Conservation (phyloP, 2,888 invertebrate genomes). For the Amblyjoppa proteus region DNA sequence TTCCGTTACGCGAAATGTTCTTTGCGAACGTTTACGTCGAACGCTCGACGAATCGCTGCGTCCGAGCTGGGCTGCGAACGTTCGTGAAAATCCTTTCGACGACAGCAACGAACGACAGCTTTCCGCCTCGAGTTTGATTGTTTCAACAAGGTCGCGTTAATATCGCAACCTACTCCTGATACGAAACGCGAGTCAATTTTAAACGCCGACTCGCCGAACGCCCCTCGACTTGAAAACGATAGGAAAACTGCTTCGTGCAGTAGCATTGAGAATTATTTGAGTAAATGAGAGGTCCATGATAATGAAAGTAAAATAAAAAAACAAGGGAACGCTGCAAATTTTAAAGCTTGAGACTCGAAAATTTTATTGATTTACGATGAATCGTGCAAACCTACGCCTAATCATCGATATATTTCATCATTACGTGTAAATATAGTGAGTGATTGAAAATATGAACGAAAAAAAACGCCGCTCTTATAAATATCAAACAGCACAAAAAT, state of each 20-base stretch:
- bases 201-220: slow-evolving; percentile 65
- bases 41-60: slow-evolving; percentile 29
- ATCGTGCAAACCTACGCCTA: slow-evolving; percentile 44
- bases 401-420: slow-evolving; percentile 59
- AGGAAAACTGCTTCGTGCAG: slow-evolving; percentile 12
- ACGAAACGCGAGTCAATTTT: slow-evolving; percentile 84
- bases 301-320: slow-evolving; percentile 10
- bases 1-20: slow-evolving; percentile 43
- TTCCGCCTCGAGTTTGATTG: slow-evolving; percentile 78
- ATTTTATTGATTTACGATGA: slow-evolving; percentile 19
- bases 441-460: slow-evolving; percentile 55
- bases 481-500: slow-evolving; percentile 18
- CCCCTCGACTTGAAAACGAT: slow-evolving; percentile 42
- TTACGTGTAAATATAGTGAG: slow-evolving; percentile 67
- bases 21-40: slow-evolving; percentile 51
- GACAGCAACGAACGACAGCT: slow-evolving; percentile 69
- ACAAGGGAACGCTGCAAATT: slow-evolving; percentile 25
- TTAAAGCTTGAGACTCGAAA: slow-evolving; percentile 42
- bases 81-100: slow-evolving; percentile 47
- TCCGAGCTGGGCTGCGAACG: slow-evolving; percentile 46
- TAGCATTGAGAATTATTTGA: background rate
- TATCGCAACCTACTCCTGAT: slow-evolving; percentile 82
- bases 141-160: slow-evolving; percentile 72
- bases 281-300: slow-evolving; percentile 39
- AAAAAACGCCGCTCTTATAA: slow-evolving; percentile 53